Percentiles rank a stretch among this genome's conserved stretches.
Conservation (phyloP, 2,113 vertebrate species). For the Vombatus ursinus region DNA sequence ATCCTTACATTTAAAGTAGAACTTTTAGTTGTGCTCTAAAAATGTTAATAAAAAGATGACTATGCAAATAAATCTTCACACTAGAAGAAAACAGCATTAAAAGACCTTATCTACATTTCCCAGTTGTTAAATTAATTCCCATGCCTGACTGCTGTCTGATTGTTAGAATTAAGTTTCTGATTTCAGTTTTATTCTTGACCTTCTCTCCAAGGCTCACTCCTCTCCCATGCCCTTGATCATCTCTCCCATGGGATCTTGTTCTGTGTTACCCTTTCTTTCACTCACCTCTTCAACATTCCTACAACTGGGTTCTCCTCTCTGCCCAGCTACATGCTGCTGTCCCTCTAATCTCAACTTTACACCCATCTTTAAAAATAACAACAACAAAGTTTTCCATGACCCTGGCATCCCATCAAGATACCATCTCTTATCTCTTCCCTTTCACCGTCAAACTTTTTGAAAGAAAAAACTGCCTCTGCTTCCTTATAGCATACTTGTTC, state of each 20-base stretch:
- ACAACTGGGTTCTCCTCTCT: not conserved
- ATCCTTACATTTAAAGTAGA: not conserved
- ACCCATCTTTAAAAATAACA: not conserved
- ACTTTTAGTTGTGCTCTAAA: not conserved
- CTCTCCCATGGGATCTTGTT: not conserved
- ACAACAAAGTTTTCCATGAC: not conserved
- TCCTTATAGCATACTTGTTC: not conserved
- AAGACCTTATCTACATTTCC: not conserved
- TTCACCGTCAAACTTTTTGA: not conserved
- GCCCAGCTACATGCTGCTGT: not conserved
- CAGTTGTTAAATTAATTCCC: not conserved
- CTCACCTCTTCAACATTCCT: not conserved
- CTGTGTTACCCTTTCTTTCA: not conserved
- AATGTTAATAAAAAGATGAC: not conserved
- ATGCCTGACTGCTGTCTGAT: not conserved
- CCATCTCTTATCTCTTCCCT: not conserved
- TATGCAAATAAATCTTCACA: not conserved
- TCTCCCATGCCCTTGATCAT: not conserved
- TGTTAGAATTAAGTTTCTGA: not conserved
- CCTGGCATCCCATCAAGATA: not conserved
- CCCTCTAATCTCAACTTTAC: not conserved
- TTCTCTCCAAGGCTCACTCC: not conserved
- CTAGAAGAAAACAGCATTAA: not conserved
- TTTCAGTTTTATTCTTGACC: not conserved
- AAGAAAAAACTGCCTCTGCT: not conserved